Evolutionary conservation across 2,888 invertebrate species (phyloP).

Genomic region (Pheosia tremula): DNA sequence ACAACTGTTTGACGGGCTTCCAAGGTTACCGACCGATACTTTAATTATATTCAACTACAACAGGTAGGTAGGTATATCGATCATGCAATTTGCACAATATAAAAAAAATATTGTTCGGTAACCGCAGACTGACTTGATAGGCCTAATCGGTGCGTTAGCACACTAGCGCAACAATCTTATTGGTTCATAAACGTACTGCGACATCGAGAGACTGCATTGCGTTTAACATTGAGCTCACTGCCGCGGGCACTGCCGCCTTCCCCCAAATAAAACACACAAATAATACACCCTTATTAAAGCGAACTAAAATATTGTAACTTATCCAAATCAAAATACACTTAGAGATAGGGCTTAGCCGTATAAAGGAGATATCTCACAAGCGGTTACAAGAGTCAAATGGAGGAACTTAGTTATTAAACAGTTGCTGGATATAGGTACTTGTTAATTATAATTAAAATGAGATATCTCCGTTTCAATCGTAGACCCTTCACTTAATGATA

Average conservation of each 20-base stretch:
- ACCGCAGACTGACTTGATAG: constrained; percentile 62
- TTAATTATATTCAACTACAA: constrained; percentile 13
- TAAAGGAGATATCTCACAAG: constrained; percentile 34
- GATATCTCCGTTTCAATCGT: constrained; percentile 39
- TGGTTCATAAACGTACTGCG: constrained; percentile 82
- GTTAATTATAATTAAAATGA: constrained; percentile 19
- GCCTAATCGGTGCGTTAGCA: constrained; percentile 79
- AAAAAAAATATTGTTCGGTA: constrained; percentile 67
- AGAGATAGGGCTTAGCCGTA: constrained; percentile 21
- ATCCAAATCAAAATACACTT: constrained; percentile 35
- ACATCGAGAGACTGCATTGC: constrained; percentile 86
- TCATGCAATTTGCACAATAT: constrained; percentile 17
- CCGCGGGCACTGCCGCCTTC: constrained; percentile 90
- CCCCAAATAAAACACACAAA: constrained; percentile 80
- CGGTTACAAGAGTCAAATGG: not conserved
- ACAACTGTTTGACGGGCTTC: constrained; percentile 62
- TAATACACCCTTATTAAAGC: constrained; percentile 71
- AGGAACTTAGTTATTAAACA: not conserved
- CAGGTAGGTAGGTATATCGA: constrained; percentile 7
- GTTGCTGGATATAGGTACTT: not conserved
- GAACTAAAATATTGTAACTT: constrained; percentile 30
- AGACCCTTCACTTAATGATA: constrained; percentile 21
- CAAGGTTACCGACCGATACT: constrained; percentile 71
- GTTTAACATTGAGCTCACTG: constrained; percentile 91
- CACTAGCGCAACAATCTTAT: constrained; percentile 82